Evolutionary conservation across 2,888 invertebrate species (phyloP), one percentile per base, ranked within the genome.

Genomic region (Eupithecia insigniata): DNA sequence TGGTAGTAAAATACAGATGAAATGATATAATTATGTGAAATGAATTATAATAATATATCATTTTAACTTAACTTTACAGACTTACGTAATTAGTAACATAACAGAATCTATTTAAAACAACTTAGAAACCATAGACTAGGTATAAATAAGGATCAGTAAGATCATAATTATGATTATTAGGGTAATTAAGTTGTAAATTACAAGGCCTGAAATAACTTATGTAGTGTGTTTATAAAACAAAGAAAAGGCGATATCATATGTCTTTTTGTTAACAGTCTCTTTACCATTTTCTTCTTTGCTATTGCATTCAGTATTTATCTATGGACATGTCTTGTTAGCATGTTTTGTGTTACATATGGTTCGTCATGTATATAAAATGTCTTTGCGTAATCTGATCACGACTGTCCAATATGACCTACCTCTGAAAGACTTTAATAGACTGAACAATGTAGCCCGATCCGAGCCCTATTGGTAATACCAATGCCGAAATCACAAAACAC

Each of bases 351-450:
- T 84, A 81, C 80, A 84, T 85, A 87, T 83, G 81, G 83, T 81
- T 60, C 66, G 69, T 65, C 43, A 81, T 84, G 84, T 83, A 88
- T 83, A 84, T 81, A 79, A 85, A 85, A 84, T 82, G 82, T 81
- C 79, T 81, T 79, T 92, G 87, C 89, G 85, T 87, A 92, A 91
- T 86, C 86, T 81, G 86, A 92, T 92, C 90, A 91, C 88, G 90
- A 83, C 84, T 87, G 83, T 86, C 89, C 89, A 89, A 89, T 89
- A 87, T 91, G 89, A 91, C 86, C 89, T 85, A 86, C 83, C 88
- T 89, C 87, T 90, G 89, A 91, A 92, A 92, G 85, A 92, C 89
- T 91, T 90, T 91, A 91, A 93, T 92, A 90, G 88, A 91, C 89
- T 88, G 90, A 88, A 92, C 92, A 92, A 91, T 90, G 88, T 87